Evolutionary conservation across 53 echinoderm and acorn worm genomes (phyloP).

Genomic region (Apostichopus leukothele): DNA sequence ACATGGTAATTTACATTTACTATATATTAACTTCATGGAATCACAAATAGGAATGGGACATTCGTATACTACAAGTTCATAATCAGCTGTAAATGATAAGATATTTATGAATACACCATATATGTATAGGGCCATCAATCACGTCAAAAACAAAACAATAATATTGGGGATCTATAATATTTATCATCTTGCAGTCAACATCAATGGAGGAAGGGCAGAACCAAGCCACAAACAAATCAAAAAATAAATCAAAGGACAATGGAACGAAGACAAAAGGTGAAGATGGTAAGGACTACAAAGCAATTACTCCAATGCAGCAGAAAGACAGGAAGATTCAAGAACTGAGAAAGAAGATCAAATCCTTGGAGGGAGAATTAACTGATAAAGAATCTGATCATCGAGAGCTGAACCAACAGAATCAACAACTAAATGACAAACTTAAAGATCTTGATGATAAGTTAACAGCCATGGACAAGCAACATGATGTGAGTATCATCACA

Average conservation of each 20-base stretch:
- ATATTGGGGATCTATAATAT: too few species aligned
- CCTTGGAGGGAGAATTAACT: not conserved
- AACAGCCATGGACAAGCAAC: not conserved
- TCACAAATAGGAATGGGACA: too few species aligned
- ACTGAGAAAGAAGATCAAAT: constrained; percentile 35
- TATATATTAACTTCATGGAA: too few species aligned
- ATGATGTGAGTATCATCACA: constrained; percentile 18
- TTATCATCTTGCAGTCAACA: too few species aligned
- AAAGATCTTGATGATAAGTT: not conserved
- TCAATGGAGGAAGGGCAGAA: too few species aligned
- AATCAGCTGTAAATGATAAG: too few species aligned
- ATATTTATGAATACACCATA: too few species aligned
- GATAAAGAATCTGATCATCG: constrained; percentile 31
- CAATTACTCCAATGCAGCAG: constrained; percentile 49
- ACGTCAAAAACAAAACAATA: too few species aligned
- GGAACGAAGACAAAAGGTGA: not conserved
- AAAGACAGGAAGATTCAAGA: constrained; percentile 46
- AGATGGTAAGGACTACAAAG: not conserved
- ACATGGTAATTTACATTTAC: too few species aligned
- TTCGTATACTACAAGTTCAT: too few species aligned
- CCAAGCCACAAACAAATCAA: not conserved
- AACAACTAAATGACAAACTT: not conserved
- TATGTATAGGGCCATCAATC: too few species aligned
- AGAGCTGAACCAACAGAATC: constrained; percentile 9
- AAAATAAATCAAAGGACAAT: not conserved